Conservation (phyloP, 2,797 vertebrate species). For the Morelia viridis region DNA sequence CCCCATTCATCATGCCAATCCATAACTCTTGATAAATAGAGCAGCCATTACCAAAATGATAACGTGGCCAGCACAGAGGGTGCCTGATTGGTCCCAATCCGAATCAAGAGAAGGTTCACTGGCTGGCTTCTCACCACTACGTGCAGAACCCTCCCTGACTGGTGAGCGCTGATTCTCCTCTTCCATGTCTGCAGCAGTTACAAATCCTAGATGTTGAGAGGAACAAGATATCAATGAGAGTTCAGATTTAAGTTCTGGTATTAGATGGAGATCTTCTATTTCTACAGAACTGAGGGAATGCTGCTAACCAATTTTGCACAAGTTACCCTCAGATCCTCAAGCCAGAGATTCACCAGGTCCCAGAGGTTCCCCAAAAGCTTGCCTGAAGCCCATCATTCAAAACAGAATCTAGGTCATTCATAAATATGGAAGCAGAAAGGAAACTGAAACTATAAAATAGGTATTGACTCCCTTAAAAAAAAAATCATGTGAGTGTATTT, state of each 20-base stretch:
- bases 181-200: constrained; percentile 62
- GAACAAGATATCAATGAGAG: neutral
- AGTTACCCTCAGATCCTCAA: neutral
- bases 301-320: neutral
- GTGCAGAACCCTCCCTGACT: constrained; percentile 53
- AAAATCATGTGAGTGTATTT: neutral
- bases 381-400: neutral
- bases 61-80: constrained; percentile 27
- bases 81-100: constrained; percentile 20
- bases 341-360: neutral
- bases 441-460: neutral
- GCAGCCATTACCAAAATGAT: constrained; percentile 41
- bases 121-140: constrained; percentile 21
- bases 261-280: neutral
- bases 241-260: neutral
- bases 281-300: neutral
- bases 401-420: neutral
- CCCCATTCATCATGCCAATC: neutral
- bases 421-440: neutral
- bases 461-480: neutral
- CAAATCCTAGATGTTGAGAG: neutral
- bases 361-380: neutral
- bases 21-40: neutral
- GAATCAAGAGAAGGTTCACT: constrained; percentile 14
- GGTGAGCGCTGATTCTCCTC: constrained; percentile 66